Evolutionary conservation across 2,797 vertebrate genomes (phyloP), one percentile per base, ranked within the genome.

Genomic region (Scleropages formosus): DNA sequence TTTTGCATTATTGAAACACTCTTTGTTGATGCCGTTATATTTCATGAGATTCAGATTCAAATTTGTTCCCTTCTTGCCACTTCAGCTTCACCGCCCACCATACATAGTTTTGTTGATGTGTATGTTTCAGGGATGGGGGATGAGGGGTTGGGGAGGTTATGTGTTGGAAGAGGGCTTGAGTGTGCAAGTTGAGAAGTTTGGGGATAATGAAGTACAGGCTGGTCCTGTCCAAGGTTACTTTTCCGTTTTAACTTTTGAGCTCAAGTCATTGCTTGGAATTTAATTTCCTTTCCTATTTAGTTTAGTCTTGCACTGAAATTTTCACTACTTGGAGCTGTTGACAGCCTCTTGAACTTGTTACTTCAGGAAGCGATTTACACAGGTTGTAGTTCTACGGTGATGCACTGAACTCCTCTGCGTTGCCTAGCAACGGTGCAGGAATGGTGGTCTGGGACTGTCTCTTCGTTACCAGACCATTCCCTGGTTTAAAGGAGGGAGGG

Each of bases 351-450:
- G 89, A 85, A 87, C 85, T 81, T 87, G 87, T 75, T 84, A 88
- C 84, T 80, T 83, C 81, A 78, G 86, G 88, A 89, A 88, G 88
- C 87, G 85, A 80, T 84, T 85, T 88, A 86, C 81, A 81, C 83
- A 83, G 78, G 80, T 83, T 81, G 81, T 76, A 78, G 78, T 87
- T 85, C 83, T 84, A 84, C 82, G 80, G 82, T 85, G 84, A 80
- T 76, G 76, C 80, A 77, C 79, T 81, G 83, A 87, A 89, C 90
- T 89, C 2, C 31, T 83, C 68, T 67, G 79, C n/a, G 88, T 92
- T 92, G 89, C 91, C 86, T 91, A 85, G 91, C 89, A 91, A 93
- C 91, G 83, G 82, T 85, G 80, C 27, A 81, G 87, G 81, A 80
- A 78, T 79, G 83, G 79, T 77, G 75, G 78, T 70, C 59, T 78